Evolutionary conservation across 2,797 vertebrate species (phyloP).

Genomic region (Vultur gryphus): DNA sequence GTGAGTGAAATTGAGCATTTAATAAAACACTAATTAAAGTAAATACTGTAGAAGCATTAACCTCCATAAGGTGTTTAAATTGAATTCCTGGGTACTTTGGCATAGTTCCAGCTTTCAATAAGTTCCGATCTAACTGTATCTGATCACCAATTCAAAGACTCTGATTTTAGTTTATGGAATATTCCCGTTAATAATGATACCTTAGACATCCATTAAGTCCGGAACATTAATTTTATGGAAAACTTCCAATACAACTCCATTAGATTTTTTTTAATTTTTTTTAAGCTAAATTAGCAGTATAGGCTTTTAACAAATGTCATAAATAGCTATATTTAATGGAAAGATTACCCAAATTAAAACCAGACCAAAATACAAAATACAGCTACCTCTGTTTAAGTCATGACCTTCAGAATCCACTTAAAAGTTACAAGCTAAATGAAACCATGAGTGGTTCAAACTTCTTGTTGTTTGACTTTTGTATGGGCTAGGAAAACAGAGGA

Average conservation of each 20-base stretch:
- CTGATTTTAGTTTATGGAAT: conserved; percentile 74
- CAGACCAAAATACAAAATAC: conserved; percentile 78
- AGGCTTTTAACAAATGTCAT: conserved; percentile 81
- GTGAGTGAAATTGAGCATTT: conserved; percentile 65
- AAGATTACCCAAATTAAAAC: conserved; percentile 75
- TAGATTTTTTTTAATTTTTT: conserved; percentile 70
- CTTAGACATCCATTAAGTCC: conserved; percentile 80
- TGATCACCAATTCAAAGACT: conserved; percentile 75
- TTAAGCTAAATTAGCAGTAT: conserved; percentile 74
- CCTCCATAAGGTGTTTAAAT: conserved; percentile 78
- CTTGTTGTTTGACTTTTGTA: conserved; percentile 19
- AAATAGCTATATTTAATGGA: conserved; percentile 78
- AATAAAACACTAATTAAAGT: conserved; percentile 73
- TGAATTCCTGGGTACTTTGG: conserved; percentile 79
- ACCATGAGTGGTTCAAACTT: background rate
- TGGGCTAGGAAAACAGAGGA: background rate
- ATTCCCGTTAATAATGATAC: conserved; percentile 79
- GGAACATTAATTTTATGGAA: conserved; percentile 82
- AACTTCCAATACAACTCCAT: conserved; percentile 79
- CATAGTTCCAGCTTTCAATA: conserved; percentile 73
- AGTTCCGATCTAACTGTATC: conserved; percentile 71
- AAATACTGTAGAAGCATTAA: conserved; percentile 77
- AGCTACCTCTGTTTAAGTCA: conserved; percentile 51
- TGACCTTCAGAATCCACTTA: conserved; percentile 70
- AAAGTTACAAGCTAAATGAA: conserved; percentile 18